Conservation (phyloP, 2,113 vertebrate genomes). For the Tenrec ecaudatus region DNA sequence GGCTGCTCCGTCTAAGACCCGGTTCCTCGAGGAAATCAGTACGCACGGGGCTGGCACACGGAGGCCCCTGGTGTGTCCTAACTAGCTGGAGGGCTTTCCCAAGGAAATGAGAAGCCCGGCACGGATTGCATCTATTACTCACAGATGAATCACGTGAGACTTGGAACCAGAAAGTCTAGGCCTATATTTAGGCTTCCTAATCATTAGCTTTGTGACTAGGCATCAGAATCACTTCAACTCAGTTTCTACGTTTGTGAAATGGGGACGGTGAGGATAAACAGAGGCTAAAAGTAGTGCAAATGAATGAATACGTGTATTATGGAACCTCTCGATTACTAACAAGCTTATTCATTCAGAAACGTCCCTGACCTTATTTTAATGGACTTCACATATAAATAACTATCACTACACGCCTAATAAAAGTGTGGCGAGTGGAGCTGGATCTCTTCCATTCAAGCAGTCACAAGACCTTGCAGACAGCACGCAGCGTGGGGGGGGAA, state of each 20-base stretch:
- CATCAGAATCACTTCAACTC: not conserved
- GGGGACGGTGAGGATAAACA: not conserved
- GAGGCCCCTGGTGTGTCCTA: not conserved
- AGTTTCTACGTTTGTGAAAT: constrained; percentile 29
- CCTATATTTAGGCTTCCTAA: not conserved
- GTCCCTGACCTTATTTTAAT: not conserved
- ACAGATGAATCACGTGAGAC: not conserved
- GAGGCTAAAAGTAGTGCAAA: not conserved
- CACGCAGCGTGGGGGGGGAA: not conserved
- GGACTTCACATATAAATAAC: not conserved
- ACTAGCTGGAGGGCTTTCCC: not conserved
- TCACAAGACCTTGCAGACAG: too few species aligned
- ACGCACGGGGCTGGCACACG: not conserved
- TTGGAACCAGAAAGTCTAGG: not conserved
- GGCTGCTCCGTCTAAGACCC: not conserved
- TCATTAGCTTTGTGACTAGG: not conserved
- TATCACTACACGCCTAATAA: not conserved
- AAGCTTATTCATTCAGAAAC: not conserved
- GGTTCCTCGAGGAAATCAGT: not conserved
- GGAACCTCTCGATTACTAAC: constrained; percentile 9
- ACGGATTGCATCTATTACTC: not conserved
- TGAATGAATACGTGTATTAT: not conserved
- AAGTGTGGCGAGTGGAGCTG: fast-evolving
- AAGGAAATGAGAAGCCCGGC: not conserved
- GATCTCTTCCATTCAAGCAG: not conserved